Evolutionary conservation across 1,140 invertebrate species (phyloP), one percentile per base, ranked within the genome.

Genomic region (Drosophila sproati): DNA sequence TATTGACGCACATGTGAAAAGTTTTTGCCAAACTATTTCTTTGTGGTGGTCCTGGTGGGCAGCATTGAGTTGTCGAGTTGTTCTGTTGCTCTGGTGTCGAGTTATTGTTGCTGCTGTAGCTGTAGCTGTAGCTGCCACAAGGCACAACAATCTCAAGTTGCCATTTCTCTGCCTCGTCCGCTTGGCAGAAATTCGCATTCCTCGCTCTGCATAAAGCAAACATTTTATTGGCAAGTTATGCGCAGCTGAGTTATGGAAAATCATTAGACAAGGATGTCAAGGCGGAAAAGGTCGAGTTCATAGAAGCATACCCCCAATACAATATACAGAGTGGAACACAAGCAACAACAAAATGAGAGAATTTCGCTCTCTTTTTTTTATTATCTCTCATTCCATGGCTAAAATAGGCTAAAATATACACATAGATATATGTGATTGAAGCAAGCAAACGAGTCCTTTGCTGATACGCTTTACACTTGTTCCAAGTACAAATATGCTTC

Each of bases 21-120:
- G 39, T 74, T 74, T 37, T 55, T 62, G 72, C 43, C 66, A 74
- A 73, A 74, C 72, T 74, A 63, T 70, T 59, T 57, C 37, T 73
- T 62, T 50, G 57, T 70, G 51, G 20, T 20, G 20, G 20, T 20
- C 20, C 20, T 20, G 20, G 66, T 20, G 28, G 60, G 64, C 50
- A 50, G 54, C 50, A 69, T 61, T 48, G 64, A 69, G 71, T 48
- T 60, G 57, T 61, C 48, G 35, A 20, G 20, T 20, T 20, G 20
- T 20, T 20, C n/a, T 43, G 10, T n/a, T 43, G 39, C n/a, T 34
- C 5, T 34, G 20, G 1, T 20, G 20, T 20, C 20, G 20, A 20
- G 20, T 20, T 20, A 2, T 20, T 20, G 20, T 2, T 20, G 20
- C 20, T 20, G 20, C 20, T 20, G 20, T 20, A 20, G 20, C 20